Evolutionary conservation across 2,888 invertebrate genomes (phyloP), one percentile per base, ranked within the genome.

Genomic region (Orthosia gracilis): DNA sequence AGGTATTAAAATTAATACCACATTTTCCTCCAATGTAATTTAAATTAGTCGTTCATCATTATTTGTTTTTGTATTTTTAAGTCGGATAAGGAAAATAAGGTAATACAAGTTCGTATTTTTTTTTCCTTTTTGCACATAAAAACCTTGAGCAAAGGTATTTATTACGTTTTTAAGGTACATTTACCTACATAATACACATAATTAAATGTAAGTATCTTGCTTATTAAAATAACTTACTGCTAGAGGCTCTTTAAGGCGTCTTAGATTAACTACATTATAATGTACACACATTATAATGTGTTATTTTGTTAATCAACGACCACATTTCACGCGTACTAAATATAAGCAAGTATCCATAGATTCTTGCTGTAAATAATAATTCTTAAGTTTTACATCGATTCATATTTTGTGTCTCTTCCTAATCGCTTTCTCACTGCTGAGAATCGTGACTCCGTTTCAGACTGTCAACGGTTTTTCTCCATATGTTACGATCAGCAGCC

Each of bases 41-140:
- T 3, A 59, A 59, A 54, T 21, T 5, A 52, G 13, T 45, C 13
- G 12, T 70, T 63, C 54, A 55, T 50, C 26, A 21, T 52, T 55
- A 50, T 23, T 40, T 75, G 57, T 64, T 78, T 57, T 47, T 47
- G 52, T 18, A 21, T 31, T 78, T 78, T 59, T 69, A 47, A 78
- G 40, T 40, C 62, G 18, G 40, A 52, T 62, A 73, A 80, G 80
- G 73, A 79, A 61, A 79, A 15, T 47, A 21, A 18, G 47, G n/a
- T 40, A 31, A 40, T 49, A 26, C 13, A 31, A 40, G 31, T 17
- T 18, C 5, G 0, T 15, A 3, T 26, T 57, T 74, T 50, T 74
- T 50, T 15, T 11, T 67, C 23, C 17, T 13, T 58, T 50, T 31
- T 77, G 40, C 15, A 21, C 13, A 3, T 18, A 47, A 40, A 49